Evolutionary conservation across 1,140 invertebrate species (phyloP).

Genomic region (Brachionus sp.): DNA sequence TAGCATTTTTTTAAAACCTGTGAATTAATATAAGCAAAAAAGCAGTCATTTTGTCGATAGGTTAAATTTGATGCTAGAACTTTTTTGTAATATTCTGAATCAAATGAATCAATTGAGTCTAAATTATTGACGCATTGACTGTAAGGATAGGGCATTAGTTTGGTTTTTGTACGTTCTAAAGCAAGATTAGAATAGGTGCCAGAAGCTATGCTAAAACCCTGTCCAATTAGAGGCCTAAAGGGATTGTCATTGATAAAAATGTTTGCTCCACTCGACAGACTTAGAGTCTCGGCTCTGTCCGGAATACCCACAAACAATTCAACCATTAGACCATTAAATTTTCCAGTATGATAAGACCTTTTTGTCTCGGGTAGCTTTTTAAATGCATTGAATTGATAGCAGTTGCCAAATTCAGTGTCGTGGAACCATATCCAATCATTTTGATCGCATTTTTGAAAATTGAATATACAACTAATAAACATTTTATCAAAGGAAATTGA

Average conservation of each 20-base stretch:
- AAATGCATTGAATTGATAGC: background rate
- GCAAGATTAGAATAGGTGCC: background rate
- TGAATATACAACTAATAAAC: background rate
- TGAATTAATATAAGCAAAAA: background rate
- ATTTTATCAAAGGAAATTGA: background rate
- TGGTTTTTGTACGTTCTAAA: background rate
- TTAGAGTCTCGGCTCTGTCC: background rate
- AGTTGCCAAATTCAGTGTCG: background rate
- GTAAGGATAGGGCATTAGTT: background rate
- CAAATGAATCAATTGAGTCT: background rate
- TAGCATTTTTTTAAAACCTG: background rate
- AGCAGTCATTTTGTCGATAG: background rate
- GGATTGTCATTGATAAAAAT: background rate
- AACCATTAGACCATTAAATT: background rate
- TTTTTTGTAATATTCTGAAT: background rate
- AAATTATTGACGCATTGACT: constrained; percentile 3
- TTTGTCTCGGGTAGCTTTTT: background rate
- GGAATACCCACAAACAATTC: background rate
- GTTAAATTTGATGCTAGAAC: background rate
- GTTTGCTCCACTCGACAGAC: background rate
- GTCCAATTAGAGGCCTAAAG: background rate
- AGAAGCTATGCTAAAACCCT: background rate
- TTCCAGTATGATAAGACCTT: background rate
- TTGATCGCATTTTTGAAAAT: background rate
- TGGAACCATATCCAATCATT: background rate